Evolutionary conservation across 1,140 invertebrate genomes (phyloP).

Genomic region (Hycleus phaleratus): DNA sequence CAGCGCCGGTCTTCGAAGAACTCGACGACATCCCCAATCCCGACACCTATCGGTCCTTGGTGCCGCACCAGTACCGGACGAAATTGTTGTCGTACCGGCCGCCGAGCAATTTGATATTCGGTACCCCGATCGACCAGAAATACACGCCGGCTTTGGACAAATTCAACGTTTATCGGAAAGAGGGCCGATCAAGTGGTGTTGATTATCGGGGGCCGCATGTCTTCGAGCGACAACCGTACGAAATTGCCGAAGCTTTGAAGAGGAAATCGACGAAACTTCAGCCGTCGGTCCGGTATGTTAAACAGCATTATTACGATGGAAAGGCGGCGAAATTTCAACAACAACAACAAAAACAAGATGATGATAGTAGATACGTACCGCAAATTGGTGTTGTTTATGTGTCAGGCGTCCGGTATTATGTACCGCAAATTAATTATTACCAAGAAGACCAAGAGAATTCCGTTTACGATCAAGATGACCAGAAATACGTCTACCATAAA

Average conservation of each 20-base stretch:
- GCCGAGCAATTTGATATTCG: constrained; percentile 32
- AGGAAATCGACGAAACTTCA: constrained; percentile 17
- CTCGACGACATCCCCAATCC: constrained; percentile 36
- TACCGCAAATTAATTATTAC: constrained; percentile 34
- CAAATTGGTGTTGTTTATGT: constrained; percentile 38
- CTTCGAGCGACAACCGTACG: constrained; percentile 36
- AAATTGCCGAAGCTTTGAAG: constrained; percentile 16
- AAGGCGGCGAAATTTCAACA: not conserved
- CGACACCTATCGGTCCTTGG: constrained; percentile 27
- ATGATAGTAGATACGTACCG: constrained; percentile 28
- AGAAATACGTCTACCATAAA: constrained; percentile 25
- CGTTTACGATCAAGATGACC: constrained; percentile 33
- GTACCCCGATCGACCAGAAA: constrained; percentile 34
- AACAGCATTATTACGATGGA: constrained; percentile 12
- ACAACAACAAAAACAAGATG: constrained; percentile 6
- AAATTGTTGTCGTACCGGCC: constrained; percentile 32
- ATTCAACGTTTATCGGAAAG: constrained; percentile 27
- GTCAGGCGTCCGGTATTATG: constrained; percentile 37
- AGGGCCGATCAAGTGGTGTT: constrained; percentile 16
- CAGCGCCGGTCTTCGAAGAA: constrained; percentile 36
- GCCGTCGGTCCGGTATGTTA: constrained; percentile 18
- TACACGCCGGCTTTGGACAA: constrained; percentile 29
- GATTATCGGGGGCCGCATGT: constrained; percentile 36
- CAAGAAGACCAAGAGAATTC: constrained; percentile 30
- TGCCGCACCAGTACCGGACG: constrained; percentile 36